Evolutionary conservation across 2,113 vertebrate genomes (phyloP).

Genomic region (Rhinolophus ferrumequinum): DNA sequence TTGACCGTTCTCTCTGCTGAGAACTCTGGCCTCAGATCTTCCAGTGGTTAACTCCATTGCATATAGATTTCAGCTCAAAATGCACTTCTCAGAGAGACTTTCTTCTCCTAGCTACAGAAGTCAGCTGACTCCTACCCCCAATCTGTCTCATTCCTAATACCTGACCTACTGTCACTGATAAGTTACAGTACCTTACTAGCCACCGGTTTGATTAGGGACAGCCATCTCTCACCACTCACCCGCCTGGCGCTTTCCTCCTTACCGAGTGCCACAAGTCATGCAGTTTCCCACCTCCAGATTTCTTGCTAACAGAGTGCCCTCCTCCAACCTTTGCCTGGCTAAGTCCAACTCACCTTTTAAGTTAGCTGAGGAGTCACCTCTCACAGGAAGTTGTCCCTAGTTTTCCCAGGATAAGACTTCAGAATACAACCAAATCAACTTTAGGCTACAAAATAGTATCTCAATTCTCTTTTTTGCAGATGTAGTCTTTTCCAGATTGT

Average conservation of each 20-base stretch:
- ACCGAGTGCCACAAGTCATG: background rate
- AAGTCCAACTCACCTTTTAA: background rate
- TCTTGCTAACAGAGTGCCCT: background rate
- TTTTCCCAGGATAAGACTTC: background rate
- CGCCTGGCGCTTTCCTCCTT: background rate
- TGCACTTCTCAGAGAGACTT: background rate
- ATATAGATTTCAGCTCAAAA: background rate
- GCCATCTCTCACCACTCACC: background rate
- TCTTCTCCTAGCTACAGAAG: background rate
- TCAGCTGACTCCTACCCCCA: background rate
- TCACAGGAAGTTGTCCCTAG: background rate
- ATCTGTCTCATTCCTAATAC: background rate
- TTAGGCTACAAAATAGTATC: background rate
- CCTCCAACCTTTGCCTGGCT: background rate
- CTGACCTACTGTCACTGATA: background rate
- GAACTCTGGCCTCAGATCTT: background rate
- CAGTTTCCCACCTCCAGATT: background rate
- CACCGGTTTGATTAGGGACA: background rate
- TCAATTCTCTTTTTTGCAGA: conserved; percentile 7
- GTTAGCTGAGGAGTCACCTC: background rate
- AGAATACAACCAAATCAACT: conserved; percentile 18
- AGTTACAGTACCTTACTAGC: background rate
- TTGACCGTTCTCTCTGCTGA: background rate
- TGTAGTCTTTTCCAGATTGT: conserved; percentile 53
- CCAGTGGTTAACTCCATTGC: background rate